Evolutionary conservation across 2,113 vertebrate species (phyloP).

Genomic region (Pristiophorus japonicus): DNA sequence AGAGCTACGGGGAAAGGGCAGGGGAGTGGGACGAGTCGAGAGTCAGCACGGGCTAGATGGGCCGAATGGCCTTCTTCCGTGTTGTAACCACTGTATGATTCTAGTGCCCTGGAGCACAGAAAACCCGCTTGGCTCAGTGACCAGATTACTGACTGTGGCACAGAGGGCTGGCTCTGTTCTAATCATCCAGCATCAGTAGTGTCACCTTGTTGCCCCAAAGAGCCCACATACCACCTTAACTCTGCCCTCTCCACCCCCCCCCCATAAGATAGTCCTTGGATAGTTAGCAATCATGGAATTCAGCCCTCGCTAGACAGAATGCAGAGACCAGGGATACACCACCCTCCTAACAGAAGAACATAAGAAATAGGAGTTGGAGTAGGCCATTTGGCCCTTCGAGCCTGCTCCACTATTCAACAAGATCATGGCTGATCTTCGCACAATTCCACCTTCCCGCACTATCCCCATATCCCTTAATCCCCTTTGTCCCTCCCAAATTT

Average conservation of each 20-base stretch:
- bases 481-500: no score
- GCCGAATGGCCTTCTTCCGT: no score
- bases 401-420: no score
- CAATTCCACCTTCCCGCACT: no score
- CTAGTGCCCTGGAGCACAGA: background rate
- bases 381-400: no score
- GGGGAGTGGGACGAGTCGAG: no score
- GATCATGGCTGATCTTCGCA: no score
- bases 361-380: no score
- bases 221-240: background rate
- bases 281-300: background rate
- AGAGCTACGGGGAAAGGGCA: no score
- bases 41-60: no score
- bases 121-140: background rate
- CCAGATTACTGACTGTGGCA: background rate
- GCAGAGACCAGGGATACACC: background rate
- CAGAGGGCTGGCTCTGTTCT: background rate
- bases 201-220: background rate
- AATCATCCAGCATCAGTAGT: background rate
- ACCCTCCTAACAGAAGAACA: background rate
- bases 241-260: background rate
- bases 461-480: no score
- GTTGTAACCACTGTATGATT: no score
- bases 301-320: background rate
- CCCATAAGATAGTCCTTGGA: background rate